Evolutionary conservation across 2,797 vertebrate genomes (phyloP), one percentile per base, ranked within the genome.

Genomic region (Propithecus deckenii): DNA sequence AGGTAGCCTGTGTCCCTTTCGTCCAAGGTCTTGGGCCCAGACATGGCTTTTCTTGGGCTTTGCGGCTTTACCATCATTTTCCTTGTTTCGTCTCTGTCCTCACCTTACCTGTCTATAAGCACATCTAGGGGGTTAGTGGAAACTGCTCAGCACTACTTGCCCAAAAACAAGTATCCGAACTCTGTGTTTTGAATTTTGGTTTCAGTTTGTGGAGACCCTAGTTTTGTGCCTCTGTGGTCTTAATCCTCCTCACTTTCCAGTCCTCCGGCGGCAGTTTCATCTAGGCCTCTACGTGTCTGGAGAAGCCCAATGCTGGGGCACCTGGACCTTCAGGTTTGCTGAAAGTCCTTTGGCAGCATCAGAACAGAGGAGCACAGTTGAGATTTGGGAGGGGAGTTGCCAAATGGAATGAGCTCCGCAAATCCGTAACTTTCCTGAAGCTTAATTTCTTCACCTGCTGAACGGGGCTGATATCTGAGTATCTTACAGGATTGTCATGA

Each of bases 251-350:
- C 30, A 13, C 30, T n/a, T 41, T 30, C 17, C 41, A 28, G 4
- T 57, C 22, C 1, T 35, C n/a, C 0, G 5, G 18, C 41, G 17
- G 8, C 43, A 35, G 32, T 52, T 28, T 46, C 12, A 12, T 20
- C 12, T 4, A 5, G 50, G 52, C 32, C 35, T 75, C 61, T 50
- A 0, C 1, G 0, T 0, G 0, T 41, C 69, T 20, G 63, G 75
- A 86, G 93, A 81, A 85, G 17, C 41, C 87, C 35, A 20, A 20
- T 0, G 4, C 18, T 30, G 5, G 86, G 65, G 43, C 5, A 2
- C 41, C 14, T 20, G 11, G 7, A 25, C 32, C 55, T 89, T 7
- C 1, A 4, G 17, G 35, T 61, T 71, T 88, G 52, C 55, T 28
- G 4, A 17, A 0, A 38, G 41, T 43, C 61, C 75, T 92, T 50